Conservation (phyloP, 1,140 invertebrate species). For the Drosophila ficusphila region DNA sequence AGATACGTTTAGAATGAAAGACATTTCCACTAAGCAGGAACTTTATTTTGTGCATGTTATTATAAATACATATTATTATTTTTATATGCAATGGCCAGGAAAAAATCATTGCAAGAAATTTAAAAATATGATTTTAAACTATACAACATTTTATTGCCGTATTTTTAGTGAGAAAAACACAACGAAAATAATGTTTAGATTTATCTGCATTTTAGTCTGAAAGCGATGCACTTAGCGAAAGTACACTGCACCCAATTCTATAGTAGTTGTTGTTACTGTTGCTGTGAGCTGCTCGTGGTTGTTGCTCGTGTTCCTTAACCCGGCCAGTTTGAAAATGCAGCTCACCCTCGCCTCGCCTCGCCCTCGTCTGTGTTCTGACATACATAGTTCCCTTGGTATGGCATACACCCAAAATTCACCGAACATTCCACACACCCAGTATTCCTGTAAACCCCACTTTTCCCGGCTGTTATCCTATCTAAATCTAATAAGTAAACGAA, state of each 20-base stretch:
- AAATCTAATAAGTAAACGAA: background rate
- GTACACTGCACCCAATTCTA: slow-evolving; percentile 21
- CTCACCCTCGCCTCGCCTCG: slow-evolving; percentile 36
- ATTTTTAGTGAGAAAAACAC: no score
- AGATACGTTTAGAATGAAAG: no score
- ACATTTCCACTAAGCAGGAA: no score
- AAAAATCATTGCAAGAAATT: no score
- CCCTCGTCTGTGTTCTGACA: slow-evolving; percentile 31
- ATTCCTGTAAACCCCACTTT: background rate
- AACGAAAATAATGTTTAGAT: background rate
- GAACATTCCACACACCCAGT: background rate
- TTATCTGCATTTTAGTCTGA: background rate
- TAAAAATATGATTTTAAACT: no score
- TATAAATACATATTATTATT: no score
- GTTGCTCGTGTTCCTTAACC: slow-evolving; percentile 44
- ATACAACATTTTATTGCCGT: no score
- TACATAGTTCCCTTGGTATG: slow-evolving; percentile 14
- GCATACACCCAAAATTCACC: background rate
- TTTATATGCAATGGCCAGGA: no score
- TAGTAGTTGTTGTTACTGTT: slow-evolving; percentile 50
- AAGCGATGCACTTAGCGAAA: slow-evolving; percentile 8
- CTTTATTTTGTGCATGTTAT: no score
- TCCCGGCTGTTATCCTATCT: background rate
- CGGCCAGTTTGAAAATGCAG: slow-evolving; percentile 17
- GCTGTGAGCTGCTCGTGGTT: slow-evolving; percentile 48